phyloP scores from a whole-genome alignment of 2,113 vertebrate species.

The Zosterops pallidus region DNA sequence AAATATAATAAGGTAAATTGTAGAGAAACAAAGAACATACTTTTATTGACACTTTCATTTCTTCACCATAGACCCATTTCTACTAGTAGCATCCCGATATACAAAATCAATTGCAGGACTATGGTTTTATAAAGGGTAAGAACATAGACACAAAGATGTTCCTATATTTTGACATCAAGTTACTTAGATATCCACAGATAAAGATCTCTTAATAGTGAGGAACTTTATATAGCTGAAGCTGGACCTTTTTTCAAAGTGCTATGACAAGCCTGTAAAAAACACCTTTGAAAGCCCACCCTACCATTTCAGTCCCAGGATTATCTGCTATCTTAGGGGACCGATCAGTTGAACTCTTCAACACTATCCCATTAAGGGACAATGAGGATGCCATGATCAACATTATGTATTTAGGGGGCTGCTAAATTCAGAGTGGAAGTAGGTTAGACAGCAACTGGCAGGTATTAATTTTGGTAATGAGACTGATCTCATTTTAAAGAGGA shows the following conservation, averaged over 20 bases:
- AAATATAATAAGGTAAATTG: not conserved
- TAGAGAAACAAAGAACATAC: not conserved
- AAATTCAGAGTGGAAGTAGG: not conserved
- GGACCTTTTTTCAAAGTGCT: not conserved
- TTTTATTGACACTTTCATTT: not conserved
- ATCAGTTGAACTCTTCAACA: not conserved
- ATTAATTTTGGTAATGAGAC: conserved; percentile 25
- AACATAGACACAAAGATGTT: not conserved
- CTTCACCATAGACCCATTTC: not conserved
- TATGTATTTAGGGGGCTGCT: not conserved
- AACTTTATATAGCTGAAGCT: not conserved
- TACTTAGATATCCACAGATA: not conserved
- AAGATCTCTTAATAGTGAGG: not conserved
- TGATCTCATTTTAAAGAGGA: conserved; percentile 26
- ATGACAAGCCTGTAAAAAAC: not conserved
- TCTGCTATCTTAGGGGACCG: not conserved
- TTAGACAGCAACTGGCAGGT: not conserved
- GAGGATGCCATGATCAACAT: not conserved
- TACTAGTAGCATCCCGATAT: not conserved
- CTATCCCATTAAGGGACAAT: not conserved
- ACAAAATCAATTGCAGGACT: not conserved
- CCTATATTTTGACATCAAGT: not conserved
- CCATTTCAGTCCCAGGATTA: not conserved
- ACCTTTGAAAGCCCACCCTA: not conserved
- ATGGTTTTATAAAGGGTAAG: not conserved